A percentile compares a stretch with the other conserved stretches of the same genome.
Conservation (phyloP, 2,113 vertebrate genomes). For the Pachypanchax playfairii region DNA sequence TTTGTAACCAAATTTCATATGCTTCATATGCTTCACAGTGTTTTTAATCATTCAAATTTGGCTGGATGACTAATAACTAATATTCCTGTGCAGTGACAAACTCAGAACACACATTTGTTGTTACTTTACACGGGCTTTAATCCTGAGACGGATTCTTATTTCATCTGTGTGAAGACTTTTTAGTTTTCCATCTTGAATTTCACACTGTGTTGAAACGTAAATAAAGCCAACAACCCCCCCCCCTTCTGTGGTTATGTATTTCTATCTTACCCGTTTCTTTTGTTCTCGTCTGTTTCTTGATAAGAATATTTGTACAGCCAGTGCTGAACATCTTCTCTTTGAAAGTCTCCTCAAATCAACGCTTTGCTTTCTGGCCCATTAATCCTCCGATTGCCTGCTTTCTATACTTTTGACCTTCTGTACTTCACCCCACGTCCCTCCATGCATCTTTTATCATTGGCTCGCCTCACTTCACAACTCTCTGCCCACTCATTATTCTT, state of each 20-base stretch:
- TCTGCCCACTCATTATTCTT: slow-evolving; percentile 14
- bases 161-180: not conserved
- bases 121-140: too few relatives aligned
- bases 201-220: not conserved
- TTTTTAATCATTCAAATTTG: too few relatives aligned
- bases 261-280: slow-evolving; percentile 9
- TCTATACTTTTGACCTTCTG: not conserved
- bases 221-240: too few relatives aligned
- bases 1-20: too few relatives aligned
- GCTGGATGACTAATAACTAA: too few relatives aligned
- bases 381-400: not conserved
- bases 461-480: slow-evolving; percentile 1
- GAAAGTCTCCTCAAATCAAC: not conserved
- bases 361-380: not conserved
- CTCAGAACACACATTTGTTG: too few relatives aligned
- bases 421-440: not conserved
- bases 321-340: not conserved
- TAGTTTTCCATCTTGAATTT: slow-evolving; percentile 15
- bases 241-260: not conserved
- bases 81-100: too few relatives aligned
- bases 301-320: not conserved
- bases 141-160: slow-evolving; percentile 16
- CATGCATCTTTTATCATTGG: slow-evolving; percentile 1
- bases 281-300: slow-evolving; percentile 6
- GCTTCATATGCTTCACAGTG: too few relatives aligned